Conservation (phyloP, 2,888 invertebrate species). For the Pterostichus madidus region DNA sequence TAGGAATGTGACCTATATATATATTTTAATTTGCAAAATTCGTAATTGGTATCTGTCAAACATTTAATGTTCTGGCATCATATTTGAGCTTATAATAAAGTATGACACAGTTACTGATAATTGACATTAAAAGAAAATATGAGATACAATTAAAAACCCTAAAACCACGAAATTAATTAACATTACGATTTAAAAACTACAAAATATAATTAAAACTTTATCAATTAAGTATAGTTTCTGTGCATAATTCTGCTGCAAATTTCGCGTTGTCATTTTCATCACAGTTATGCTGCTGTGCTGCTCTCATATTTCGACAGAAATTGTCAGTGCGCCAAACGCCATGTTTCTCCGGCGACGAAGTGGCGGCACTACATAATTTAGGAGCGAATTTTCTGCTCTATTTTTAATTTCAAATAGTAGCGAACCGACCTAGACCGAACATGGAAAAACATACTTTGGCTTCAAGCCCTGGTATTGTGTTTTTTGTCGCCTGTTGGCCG, state of each 20-base stretch:
- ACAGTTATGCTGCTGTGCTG: neutral
- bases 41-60: no score
- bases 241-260: conserved; percentile 16
- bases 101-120: neutral
- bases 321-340: conserved; percentile 57
- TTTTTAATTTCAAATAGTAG: conserved; percentile 57
- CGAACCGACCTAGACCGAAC: conserved; percentile 35
- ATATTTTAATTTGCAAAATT: no score
- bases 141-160: neutral
- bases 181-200: conserved; percentile 20
- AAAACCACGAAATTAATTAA: conserved; percentile 29
- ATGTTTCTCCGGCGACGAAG: conserved; percentile 54
- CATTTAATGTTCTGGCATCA: neutral
- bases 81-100: neutral
- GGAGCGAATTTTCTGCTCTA: conserved; percentile 56
- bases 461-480: conserved; percentile 30
- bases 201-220: conserved; percentile 47
- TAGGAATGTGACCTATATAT: no score
- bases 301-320: conserved; percentile 19
- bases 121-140: conserved; percentile 8
- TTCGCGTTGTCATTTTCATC: conserved; percentile 21
- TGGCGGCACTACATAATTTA: conserved; percentile 62
- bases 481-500: conserved; percentile 23
- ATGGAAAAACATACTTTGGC: conserved; percentile 55
- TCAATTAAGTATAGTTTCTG: conserved; percentile 43